These are phyloP conservation scores for Pollenia angustigena DNA, from an alignment of 2,888 invertebrate species.

Conservation along the genomic window DNA sequence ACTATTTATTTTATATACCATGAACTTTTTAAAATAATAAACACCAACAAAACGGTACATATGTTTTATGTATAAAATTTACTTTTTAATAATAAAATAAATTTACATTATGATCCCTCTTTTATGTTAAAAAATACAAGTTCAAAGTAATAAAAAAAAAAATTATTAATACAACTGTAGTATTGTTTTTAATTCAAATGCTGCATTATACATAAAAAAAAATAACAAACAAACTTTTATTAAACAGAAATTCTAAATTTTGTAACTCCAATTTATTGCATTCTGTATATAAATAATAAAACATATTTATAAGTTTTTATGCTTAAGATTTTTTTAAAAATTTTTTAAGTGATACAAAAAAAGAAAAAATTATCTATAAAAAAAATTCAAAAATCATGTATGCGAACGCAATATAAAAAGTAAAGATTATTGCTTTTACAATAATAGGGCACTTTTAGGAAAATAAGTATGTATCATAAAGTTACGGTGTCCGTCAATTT, in stretches of 20 bases:
- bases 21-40: slow-evolving; percentile 48
- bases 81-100: slow-evolving; percentile 16
- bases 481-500: not conserved
- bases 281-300: slow-evolving; percentile 24
- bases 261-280: slow-evolving; percentile 47
- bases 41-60: slow-evolving; percentile 1
- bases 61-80: slow-evolving; percentile 20
- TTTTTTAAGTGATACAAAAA: slow-evolving; percentile 14
- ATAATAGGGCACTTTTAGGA: not conserved
- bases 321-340: not conserved
- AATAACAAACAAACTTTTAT: slow-evolving; percentile 17
- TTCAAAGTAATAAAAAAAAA: slow-evolving; percentile 31
- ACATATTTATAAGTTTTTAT: not conserved
- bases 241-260: slow-evolving; percentile 61
- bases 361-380: not conserved
- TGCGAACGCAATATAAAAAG: not conserved
- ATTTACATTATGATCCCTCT: slow-evolving; percentile 21
- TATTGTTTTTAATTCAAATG: slow-evolving; percentile 38
- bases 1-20: slow-evolving; percentile 68
- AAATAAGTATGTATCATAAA: not conserved
- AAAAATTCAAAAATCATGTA: not conserved
- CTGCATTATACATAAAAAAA: not conserved
- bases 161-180: slow-evolving; percentile 12
- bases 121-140: slow-evolving; percentile 56
- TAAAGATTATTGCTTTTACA: not conserved